These are phyloP conservation scores for Cephus pygmeus DNA, from an alignment of 2,888 invertebrate genomes.

Conservation along the genomic window DNA sequence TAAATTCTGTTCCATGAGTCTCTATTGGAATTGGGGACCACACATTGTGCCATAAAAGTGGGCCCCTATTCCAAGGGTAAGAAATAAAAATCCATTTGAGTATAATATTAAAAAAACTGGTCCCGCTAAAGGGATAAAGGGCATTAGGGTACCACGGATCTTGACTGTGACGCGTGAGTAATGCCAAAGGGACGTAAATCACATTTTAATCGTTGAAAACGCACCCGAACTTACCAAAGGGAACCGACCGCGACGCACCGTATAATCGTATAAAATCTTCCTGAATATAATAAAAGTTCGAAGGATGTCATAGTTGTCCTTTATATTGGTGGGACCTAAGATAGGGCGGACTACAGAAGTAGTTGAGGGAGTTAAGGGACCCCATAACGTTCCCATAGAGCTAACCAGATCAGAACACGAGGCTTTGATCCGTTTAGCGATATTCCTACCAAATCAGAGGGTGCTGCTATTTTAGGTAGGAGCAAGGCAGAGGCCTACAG, in stretches of 20 bases:
- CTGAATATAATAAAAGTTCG: background rate
- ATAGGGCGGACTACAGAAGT: background rate
- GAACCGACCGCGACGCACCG: background rate
- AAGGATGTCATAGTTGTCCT: background rate
- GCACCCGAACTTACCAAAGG: background rate
- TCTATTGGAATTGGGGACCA: background rate
- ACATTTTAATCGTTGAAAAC: background rate
- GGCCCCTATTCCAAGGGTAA: background rate
- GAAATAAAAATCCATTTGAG: background rate
- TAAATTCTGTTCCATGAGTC: background rate
- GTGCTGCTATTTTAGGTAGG: conserved; percentile 8
- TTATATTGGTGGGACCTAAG: background rate
- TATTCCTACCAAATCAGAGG: conserved; percentile 29
- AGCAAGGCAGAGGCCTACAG: background rate
- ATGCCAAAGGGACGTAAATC: background rate
- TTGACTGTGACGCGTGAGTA: background rate
- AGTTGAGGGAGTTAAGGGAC: conserved; percentile 14
- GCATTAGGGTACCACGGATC: background rate
- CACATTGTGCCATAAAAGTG: background rate
- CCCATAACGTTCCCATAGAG: conserved; percentile 42
- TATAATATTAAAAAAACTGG: background rate
- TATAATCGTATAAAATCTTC: background rate
- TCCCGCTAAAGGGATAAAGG: background rate
- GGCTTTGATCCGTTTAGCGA: conserved; percentile 50
- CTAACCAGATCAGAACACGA: conserved; percentile 50